phyloP scores from a whole-genome alignment of 2,113 vertebrate species.

The Alethe diademata region DNA sequence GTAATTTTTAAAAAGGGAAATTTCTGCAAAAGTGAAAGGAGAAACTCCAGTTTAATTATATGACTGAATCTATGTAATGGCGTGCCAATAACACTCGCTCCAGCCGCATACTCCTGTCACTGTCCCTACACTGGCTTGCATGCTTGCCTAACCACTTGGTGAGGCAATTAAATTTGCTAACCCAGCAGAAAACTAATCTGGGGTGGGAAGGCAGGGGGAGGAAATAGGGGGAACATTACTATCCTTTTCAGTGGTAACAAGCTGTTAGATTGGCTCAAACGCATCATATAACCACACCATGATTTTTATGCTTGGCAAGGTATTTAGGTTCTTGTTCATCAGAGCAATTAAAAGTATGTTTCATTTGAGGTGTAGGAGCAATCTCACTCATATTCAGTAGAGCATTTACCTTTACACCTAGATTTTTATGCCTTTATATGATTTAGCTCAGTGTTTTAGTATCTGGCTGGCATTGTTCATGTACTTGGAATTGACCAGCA shows the following conservation, averaged over 20 bases:
- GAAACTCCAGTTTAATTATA: constrained; percentile 4
- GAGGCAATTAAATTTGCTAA: constrained; percentile 69
- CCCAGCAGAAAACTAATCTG: constrained; percentile 65
- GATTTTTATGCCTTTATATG: not conserved
- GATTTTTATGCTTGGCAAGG: constrained; percentile 54
- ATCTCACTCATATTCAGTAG: not conserved
- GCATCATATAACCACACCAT: constrained; percentile 9
- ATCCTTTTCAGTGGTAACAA: constrained; percentile 56
- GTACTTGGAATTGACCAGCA: not conserved
- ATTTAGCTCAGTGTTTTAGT: not conserved
- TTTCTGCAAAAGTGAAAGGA: not conserved
- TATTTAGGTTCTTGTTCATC: constrained; percentile 37
- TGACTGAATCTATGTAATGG: not conserved
- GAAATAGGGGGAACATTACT: constrained; percentile 30
- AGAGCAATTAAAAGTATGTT: constrained; percentile 41
- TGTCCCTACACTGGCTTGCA: constrained; percentile 29
- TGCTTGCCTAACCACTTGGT: constrained; percentile 28
- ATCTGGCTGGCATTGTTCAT: not conserved
- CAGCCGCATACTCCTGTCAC: constrained; percentile 13
- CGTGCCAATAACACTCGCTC: constrained; percentile 8
- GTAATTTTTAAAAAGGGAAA: not conserved
- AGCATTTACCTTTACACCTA: constrained; percentile 1
- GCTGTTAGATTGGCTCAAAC: constrained; percentile 65
- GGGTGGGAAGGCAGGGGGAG: constrained; percentile 52
- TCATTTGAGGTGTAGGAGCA: constrained; percentile 3